A percentile compares a stretch with the other conserved stretches of the same genome.
Conservation (phyloP, 2,888 invertebrate genomes). For the Cybosia mesomella region DNA sequence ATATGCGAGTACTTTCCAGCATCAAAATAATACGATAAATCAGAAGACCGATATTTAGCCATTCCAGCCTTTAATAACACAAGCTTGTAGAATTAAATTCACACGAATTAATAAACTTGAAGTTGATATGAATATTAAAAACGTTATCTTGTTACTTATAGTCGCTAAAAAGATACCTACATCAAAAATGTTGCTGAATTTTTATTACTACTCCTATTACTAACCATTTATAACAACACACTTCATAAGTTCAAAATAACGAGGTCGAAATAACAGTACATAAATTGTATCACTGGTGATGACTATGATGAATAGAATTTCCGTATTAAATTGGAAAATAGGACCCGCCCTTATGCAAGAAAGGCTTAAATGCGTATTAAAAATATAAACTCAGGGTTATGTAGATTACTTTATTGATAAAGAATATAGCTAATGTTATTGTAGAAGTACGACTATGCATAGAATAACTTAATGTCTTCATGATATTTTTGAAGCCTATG, state of each 20-base stretch:
- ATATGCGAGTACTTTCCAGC: no score
- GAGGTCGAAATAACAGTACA: not conserved
- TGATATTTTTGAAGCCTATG: not conserved
- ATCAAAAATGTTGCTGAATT: not conserved
- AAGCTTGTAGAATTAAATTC: not conserved
- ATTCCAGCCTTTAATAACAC: no score
- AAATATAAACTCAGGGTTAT: not conserved
- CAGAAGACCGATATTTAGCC: no score
- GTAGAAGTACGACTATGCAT: not conserved
- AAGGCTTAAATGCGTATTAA: not conserved
- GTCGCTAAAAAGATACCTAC: not conserved
- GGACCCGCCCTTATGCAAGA: not conserved
- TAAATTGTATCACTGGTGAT: not conserved
- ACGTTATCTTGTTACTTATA: no score
- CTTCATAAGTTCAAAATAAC: not conserved
- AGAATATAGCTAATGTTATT: not conserved
- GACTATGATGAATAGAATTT: not conserved
- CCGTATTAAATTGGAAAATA: not conserved
- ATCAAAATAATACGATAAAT: no score
- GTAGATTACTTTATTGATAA: slow-evolving; percentile 1
- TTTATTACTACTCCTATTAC: no score
- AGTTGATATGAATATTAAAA: no score
- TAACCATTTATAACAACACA: no score
- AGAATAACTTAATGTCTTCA: not conserved
- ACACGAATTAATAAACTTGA: not conserved